phyloP scores from a whole-genome alignment of 1,140 invertebrate species.

The Sipha flava region DNA sequence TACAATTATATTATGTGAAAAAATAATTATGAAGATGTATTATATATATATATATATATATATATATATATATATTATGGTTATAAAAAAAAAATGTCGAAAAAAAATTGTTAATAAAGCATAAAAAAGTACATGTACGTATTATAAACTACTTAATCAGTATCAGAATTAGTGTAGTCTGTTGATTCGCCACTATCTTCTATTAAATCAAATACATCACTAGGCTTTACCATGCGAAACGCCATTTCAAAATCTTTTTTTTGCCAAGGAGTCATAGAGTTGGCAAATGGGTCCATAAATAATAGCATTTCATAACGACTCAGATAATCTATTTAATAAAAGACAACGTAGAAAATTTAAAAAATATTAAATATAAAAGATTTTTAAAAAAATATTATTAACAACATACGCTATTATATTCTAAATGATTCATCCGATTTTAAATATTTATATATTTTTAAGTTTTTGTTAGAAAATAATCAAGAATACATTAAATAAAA shows the following conservation, averaged over 20 bases:
- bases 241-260: slow-evolving; percentile 7
- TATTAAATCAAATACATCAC: neutral
- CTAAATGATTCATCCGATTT: too few relatives aligned
- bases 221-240: slow-evolving; percentile 16
- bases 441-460: too few relatives aligned
- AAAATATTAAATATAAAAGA: neutral
- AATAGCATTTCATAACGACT: slow-evolving; percentile 18
- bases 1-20: too few relatives aligned
- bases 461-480: too few relatives aligned
- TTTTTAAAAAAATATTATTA: neutral
- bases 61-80: too few relatives aligned
- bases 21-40: too few relatives aligned
- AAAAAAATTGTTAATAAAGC: neutral
- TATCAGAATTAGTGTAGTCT: slow-evolving; percentile 19
- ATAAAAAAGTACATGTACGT: neutral
- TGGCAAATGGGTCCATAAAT: neutral
- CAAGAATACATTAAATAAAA: too few relatives aligned
- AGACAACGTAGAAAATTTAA: neutral
- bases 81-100: neutral
- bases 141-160: neutral
- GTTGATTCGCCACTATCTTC: neutral
- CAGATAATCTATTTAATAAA: neutral
- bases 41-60: too few relatives aligned
- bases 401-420: too few relatives aligned
- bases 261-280: neutral